A percentile compares a stretch with the other conserved stretches of the same genome.
Evolutionary conservation across 2,113 vertebrate genomes (phyloP).

Genomic region (Plestiodon gilberti): DNA sequence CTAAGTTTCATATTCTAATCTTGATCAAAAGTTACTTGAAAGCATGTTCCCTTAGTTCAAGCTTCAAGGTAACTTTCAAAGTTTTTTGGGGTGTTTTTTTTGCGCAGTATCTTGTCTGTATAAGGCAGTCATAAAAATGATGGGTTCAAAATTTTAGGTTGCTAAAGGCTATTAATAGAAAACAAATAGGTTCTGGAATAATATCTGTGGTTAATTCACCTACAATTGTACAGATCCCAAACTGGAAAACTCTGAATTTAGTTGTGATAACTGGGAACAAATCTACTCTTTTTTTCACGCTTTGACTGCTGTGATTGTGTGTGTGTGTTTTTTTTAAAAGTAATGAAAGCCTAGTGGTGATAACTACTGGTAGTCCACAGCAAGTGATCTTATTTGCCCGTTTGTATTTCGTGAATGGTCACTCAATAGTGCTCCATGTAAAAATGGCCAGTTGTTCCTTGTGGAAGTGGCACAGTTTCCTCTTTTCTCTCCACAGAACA

Average conservation of each 20-base stretch:
- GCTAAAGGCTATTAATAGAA: not conserved
- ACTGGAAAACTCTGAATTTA: not conserved
- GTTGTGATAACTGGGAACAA: not conserved
- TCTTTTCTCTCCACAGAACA: conserved; percentile 26
- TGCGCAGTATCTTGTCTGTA: too few species aligned
- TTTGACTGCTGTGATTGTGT: not conserved
- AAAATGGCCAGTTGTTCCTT: conserved; percentile 35
- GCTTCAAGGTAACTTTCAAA: too few species aligned
- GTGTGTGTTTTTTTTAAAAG: not conserved
- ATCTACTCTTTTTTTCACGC: not conserved
- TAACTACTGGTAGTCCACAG: not conserved
- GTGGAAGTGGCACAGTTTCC: not conserved
- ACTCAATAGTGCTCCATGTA: not conserved
- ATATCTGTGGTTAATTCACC: conserved; percentile 1
- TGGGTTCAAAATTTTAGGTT: too few species aligned
- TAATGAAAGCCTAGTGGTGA: not conserved
- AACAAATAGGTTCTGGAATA: not conserved
- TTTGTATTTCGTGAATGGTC: not conserved
- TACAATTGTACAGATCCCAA: not conserved
- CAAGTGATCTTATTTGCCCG: not conserved
- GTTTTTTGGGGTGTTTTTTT: too few species aligned
- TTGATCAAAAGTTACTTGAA: too few species aligned
- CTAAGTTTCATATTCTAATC: too few species aligned
- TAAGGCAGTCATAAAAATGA: too few species aligned
- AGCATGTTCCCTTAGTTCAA: too few species aligned